Base-by-base conservation (phyloP, 2,888 invertebrate species). In the Drosophila conformis region DNA sequence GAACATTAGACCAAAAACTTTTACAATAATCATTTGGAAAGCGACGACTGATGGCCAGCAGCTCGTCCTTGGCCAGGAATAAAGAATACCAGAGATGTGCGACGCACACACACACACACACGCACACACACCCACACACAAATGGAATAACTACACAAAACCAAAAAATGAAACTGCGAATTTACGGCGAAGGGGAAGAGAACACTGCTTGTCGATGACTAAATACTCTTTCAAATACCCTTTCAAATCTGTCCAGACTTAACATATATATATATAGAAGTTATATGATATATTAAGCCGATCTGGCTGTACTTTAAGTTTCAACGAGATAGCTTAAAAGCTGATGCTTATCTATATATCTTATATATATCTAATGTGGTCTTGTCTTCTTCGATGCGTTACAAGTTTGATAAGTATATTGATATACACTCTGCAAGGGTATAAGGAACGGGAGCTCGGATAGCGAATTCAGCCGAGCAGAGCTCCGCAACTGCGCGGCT, bases 401-500 rank as follows among this genome's bases (percentile, higher is more conserved):
- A 25, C 25, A 25, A 25, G 25, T 46, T 7, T 0, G 4, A 15
- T 15, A 15, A 25, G 46, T 25, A 8, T 15, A 8, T 25, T 15
- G 15, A 25, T 25, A 46, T 25, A 25, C 25, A 7, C 25, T 7
- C 1, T 25, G 46, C 0, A 46, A 46, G 46, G 25, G 25, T 25
- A 46, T 25, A 42, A 52, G 49, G 53, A 68, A 48, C 31, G 62
- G 62, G 65, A 88, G 66, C 73, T 80, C 68, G 61, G 71, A 76
- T 79, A 87, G 89, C 76, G 78, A 74, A 87, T 71, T 76, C 76
- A 85, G 64, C 69, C 65, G 89, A 83, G 87, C 85, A 66, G 35
- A 86, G 87, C 69, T 82, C 87, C 85, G 80, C 83, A 82, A 79
- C 80, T 80, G 83, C 80, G 78, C 76, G 83, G 75, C 83, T 86